Base-by-base conservation (phyloP, 1,140 invertebrate species). In the Manduca sexta region DNA sequence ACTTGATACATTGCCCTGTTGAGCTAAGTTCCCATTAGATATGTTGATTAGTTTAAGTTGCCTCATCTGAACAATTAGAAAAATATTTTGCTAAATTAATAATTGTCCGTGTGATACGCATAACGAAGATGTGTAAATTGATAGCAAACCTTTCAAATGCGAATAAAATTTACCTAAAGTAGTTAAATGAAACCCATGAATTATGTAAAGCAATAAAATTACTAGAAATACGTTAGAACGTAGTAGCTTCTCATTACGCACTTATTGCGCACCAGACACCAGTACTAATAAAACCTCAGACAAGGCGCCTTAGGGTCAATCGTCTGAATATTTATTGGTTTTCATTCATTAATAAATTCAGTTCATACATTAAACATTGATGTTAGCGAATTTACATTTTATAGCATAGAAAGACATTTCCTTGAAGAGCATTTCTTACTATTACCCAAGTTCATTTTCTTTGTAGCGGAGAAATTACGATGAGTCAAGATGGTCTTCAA, bases 341-440 rank as follows among this genome's bases (percentile, higher is more conserved):
- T 73, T 64, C 55, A 70, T 64, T 66, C 53, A 57, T 40, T 69
- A 56, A 50, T 68, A 31, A 57, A 69, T 69, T 66, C 37, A 57
- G 48, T 43, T 38, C 38, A 45, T 57, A 40, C 51, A 59, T 37
- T 53, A 37, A 40, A 31, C 21, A 53, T 47, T 17, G 29, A 30
- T 15, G 18, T 38, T 26, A 21, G 21, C 21, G 21, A 3, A 8
- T 26, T 26, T 8, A 5, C 21, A 7, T 21, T 21, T 21, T 26
- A 26, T 26, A 26, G 8, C 8, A 5, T 26, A 26, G 4, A 26
- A 26, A 26, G 21, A 26, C 21, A 26, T 26, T 26, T 3, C 8
- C 21, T 8, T 26, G 21, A 8, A 5, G 21, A 26, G 8, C 4
- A 1, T 5, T 3, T 5, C 4, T 34, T 34, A 34, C 4, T 26